Evolutionary conservation across 2,797 vertebrate genomes (phyloP), one percentile per base, ranked within the genome.

Genomic region (Macrochelys suwanniensis): DNA sequence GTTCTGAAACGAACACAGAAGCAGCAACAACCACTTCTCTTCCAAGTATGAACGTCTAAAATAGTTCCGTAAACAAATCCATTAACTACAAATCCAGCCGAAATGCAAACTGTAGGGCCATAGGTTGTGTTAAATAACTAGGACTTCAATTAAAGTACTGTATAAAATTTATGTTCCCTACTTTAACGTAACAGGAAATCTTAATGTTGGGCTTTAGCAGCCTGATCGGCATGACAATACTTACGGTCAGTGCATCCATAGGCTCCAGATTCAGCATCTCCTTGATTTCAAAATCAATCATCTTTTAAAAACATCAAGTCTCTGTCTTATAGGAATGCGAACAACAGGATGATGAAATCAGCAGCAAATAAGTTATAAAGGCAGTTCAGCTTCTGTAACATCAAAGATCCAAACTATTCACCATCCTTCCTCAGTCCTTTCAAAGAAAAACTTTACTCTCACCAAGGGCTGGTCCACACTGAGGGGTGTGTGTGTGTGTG

Each of bases 1-100:
- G 85, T 91, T 92, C 84, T 21, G 91, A 96, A 96, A 93, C 86
- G 96, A 96, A 95, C 92, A 94, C 92, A 93, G 94, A 91, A 92
- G 91, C 93, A 82, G 84, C 92, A 84, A 90, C 80, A 94, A 95
- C 93, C 53, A 81, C 84, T 96, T 94, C 37, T 42, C n/a, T 71
- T 93, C 89, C 89, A 95, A 95, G 95, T 89, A 79, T 76, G 79
- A 53, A 91, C 82, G 84, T 79, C 81, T 95, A 87, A 95, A 94
- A 85, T 93, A 91, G 78, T 95, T 93, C 86, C 95, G 91, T 91
- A 94, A 96, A 56, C 76, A 86, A 95, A 83, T 90, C 56, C 49
- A 71, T 91, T 97, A 93, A 97, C 93, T 97, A 89, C 59, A 84
- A 89, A 80, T 86, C 84, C 95, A 88, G 83, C 88, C 87, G 89